Evolutionary conservation across 2,888 invertebrate genomes (phyloP).

Genomic region (Cheiracanthium punctorium): DNA sequence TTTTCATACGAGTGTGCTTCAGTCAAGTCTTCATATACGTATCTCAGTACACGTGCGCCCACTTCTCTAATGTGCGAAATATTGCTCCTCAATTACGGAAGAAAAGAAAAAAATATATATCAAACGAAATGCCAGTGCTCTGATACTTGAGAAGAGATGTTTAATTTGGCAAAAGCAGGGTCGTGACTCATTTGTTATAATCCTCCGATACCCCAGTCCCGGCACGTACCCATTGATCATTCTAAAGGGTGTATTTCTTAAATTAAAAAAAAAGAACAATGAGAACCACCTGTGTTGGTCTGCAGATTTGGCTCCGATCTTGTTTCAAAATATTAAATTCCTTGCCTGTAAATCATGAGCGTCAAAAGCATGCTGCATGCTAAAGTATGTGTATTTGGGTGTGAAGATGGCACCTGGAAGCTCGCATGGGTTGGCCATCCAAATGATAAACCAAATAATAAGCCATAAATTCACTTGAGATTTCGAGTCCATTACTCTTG

Average conservation of each 20-base stretch:
- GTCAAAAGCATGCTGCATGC: background rate
- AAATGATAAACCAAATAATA: no score
- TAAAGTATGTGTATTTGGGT: no score
- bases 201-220: background rate
- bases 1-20: background rate
- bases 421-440: background rate
- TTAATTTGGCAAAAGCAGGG: constrained; percentile 1
- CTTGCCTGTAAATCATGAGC: background rate
- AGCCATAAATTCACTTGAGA: no score
- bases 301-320: background rate
- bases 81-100: constrained; percentile 42
- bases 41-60: background rate
- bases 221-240: background rate
- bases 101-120: no score
- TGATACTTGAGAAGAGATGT: constrained; percentile 9
- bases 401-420: background rate
- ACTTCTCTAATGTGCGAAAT: constrained; percentile 12
- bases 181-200: constrained; percentile 4
- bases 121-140: background rate
- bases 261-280: background rate
- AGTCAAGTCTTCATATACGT: background rate
- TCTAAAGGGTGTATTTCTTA: background rate
- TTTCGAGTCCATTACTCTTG: no score
- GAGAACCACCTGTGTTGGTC: background rate
- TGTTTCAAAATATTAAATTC: background rate